Evolutionary conservation across 1,140 invertebrate species (phyloP).

Genomic region (Galendromus occidentalis): DNA sequence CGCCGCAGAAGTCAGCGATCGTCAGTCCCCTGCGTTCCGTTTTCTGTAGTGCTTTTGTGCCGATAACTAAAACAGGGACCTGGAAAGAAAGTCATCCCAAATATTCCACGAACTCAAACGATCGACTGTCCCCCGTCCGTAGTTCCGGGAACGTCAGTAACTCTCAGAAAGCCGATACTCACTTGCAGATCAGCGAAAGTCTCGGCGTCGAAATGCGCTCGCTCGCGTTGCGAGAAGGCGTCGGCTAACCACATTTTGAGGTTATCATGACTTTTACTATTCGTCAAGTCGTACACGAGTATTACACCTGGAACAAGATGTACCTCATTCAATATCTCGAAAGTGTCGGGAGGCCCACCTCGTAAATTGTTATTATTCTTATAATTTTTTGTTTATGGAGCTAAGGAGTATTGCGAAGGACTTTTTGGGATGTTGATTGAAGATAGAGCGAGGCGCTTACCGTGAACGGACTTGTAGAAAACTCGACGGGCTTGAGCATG

Average conservation of each 20-base stretch:
- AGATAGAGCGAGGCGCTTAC: slow-evolving; percentile 31
- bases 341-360: no score
- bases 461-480: slow-evolving; percentile 80
- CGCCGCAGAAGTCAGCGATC: slow-evolving; percentile 7
- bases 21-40: background rate
- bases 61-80: background rate
- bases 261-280: slow-evolving; percentile 83
- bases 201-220: background rate
- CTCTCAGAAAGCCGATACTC: background rate
- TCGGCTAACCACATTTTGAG: slow-evolving; percentile 78
- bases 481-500: slow-evolving; percentile 75
- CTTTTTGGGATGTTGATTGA: no score
- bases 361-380: no score
- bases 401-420: no score
- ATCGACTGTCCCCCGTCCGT: no score
- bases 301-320: slow-evolving; percentile 48
- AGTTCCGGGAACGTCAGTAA: no score
- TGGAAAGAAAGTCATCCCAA: background rate
- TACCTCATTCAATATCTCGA: slow-evolving; percentile 13
- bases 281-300: slow-evolving; percentile 84
- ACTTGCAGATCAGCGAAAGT: background rate
- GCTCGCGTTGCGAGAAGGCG: slow-evolving; percentile 35
- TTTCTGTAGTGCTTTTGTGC: background rate
- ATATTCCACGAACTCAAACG: slow-evolving; percentile 14
- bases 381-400: no score